A percentile compares a stretch with the other conserved stretches of the same genome.
These are phyloP conservation scores for Regulus satrapa DNA, from an alignment of 2,113 vertebrate species.

Conservation along the genomic window DNA sequence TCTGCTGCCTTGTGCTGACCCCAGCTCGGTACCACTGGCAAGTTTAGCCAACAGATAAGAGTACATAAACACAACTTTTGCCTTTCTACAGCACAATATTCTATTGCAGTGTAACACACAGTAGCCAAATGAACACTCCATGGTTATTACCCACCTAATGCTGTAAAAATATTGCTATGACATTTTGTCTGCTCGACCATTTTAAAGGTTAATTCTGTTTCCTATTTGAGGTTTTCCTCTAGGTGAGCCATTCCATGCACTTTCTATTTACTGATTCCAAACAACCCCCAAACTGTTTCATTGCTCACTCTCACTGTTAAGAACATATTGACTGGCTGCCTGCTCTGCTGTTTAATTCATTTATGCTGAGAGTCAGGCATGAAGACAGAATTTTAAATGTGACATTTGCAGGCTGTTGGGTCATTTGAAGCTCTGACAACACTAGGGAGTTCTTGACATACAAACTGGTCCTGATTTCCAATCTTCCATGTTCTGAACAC, in stretches of 20 bases:
- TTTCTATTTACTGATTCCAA: conserved; percentile 75
- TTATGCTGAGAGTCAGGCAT: conserved; percentile 75
- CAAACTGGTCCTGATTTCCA: conserved; percentile 72
- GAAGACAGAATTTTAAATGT: conserved; percentile 81
- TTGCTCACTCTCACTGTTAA: conserved; percentile 71
- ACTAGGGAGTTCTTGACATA: conserved; percentile 75
- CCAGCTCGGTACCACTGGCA: neutral
- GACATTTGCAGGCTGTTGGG: conserved; percentile 79
- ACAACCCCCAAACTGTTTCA: conserved; percentile 70
- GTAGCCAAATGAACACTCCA: conserved; percentile 38
- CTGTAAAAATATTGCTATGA: conserved; percentile 71
- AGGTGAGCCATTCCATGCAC: conserved; percentile 56
- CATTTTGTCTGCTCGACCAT: conserved; percentile 68
- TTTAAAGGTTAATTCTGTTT: conserved; percentile 76
- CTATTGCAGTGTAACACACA: neutral
- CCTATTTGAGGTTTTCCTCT: conserved; percentile 61
- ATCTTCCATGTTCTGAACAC: conserved; percentile 65
- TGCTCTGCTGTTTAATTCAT: conserved; percentile 81
- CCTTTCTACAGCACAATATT: neutral
- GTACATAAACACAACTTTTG: neutral
- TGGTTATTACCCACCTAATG: conserved; percentile 57
- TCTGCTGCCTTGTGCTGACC: neutral
- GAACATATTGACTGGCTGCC: conserved; percentile 78
- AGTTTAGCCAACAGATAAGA: neutral
- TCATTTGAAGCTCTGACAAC: conserved; percentile 75